Evolutionary conservation across 1,140 invertebrate genomes (phyloP).

Genomic region (Antheraea mylitta): DNA sequence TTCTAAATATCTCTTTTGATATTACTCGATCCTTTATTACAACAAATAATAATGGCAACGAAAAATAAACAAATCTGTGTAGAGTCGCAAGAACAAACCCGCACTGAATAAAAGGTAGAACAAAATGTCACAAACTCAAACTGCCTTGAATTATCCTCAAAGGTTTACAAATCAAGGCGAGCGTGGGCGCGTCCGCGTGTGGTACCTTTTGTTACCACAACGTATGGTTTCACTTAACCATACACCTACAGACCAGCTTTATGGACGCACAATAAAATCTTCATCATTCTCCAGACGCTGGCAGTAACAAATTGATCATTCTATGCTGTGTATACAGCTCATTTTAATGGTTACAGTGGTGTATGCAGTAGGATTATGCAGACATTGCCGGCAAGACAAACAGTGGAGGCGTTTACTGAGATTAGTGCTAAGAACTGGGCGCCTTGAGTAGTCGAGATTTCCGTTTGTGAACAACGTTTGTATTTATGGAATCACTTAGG

Average conservation of each 20-base stretch:
- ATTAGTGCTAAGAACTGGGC: slow-evolving; percentile 52
- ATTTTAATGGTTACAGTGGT: slow-evolving; percentile 49
- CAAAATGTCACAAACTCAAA: neutral
- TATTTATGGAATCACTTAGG: slow-evolving; percentile 21
- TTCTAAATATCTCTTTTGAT: no score
- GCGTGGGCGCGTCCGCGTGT: slow-evolving; percentile 36
- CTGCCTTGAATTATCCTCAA: slow-evolving; percentile 25
- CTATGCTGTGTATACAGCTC: slow-evolving; percentile 36
- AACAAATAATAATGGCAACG: no score
- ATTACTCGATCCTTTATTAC: no score
- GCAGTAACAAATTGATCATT: slow-evolving; percentile 58
- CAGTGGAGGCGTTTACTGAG: slow-evolving; percentile 52
- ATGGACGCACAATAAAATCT: slow-evolving; percentile 56
- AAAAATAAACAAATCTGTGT: no score
- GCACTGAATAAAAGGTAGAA: neutral
- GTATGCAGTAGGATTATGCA: slow-evolving; percentile 59
- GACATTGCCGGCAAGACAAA: slow-evolving; percentile 67
- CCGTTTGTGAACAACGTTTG: slow-evolving; percentile 47
- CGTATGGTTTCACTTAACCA: slow-evolving; percentile 38
- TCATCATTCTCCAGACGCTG: slow-evolving; percentile 45
- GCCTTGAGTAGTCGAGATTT: slow-evolving; percentile 52
- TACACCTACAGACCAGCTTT: slow-evolving; percentile 38
- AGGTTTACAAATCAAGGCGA: slow-evolving; percentile 30
- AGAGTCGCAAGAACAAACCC: no score
- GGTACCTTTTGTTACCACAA: slow-evolving; percentile 43